These are phyloP conservation scores for Criorhina ranunculi DNA, from an alignment of 2,888 invertebrate genomes.

Conservation along the genomic window DNA sequence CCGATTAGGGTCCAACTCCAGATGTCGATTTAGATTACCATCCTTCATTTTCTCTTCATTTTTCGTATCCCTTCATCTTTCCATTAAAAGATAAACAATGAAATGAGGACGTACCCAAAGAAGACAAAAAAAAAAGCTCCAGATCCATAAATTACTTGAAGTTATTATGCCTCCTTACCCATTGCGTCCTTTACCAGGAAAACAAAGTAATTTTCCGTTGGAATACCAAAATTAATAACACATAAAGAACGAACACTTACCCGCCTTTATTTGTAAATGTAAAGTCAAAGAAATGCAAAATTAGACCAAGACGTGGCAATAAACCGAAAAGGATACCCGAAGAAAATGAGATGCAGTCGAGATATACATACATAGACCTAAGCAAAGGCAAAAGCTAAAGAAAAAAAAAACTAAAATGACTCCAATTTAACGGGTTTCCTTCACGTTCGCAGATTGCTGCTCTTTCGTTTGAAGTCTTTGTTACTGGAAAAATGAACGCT, in stretches of 20 bases:
- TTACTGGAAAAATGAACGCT: slow-evolving; percentile 7
- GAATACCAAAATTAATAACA: slow-evolving; percentile 60
- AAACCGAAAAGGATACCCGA: slow-evolving; percentile 49
- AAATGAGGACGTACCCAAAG: neutral
- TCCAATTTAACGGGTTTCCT: slow-evolving; percentile 42
- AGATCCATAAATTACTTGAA: slow-evolving; percentile 54
- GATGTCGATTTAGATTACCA: slow-evolving; percentile 15
- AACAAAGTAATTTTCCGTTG: slow-evolving; percentile 37
- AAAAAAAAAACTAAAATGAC: slow-evolving; percentile 5
- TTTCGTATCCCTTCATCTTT: slow-evolving; percentile 12
- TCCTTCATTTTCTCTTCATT: neutral
- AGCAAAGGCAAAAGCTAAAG: slow-evolving; percentile 20
- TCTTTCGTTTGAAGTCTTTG: slow-evolving; percentile 47
- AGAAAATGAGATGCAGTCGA: slow-evolving; percentile 62
- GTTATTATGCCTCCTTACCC: slow-evolving; percentile 30
- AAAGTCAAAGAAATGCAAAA: slow-evolving; percentile 60
- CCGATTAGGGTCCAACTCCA: neutral
- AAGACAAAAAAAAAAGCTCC: slow-evolving; percentile 1
- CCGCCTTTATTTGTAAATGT: slow-evolving; percentile 37
- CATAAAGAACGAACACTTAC: slow-evolving; percentile 40
- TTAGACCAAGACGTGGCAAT: slow-evolving; percentile 37
- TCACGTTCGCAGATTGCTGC: slow-evolving; percentile 29
- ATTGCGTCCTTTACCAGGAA: neutral
- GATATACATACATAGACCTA: slow-evolving; percentile 32
- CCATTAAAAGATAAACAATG: slow-evolving; percentile 25